Evolutionary conservation across 2,888 invertebrate genomes (phyloP), one percentile per base, ranked within the genome.

Genomic region (Nomada ruficornis): DNA sequence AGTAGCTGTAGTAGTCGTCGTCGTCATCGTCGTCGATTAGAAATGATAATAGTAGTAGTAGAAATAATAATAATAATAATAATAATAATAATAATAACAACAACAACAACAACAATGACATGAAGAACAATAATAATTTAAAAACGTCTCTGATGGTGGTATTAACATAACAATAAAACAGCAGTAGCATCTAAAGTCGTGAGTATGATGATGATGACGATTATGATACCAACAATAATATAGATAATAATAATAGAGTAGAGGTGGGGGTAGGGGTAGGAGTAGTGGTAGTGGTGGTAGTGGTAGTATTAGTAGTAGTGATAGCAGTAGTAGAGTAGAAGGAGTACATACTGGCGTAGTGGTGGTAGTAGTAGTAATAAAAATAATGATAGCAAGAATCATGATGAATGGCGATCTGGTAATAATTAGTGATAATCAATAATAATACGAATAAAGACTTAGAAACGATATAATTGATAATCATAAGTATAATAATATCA

Each of bases 401-500:
- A 67, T 77, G 69, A 75, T 77, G 13, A 65, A 55, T 71, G 82
- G 59, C 15, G 47, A 47, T 15, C 11, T 76, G 79, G 54, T 76
- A 78, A n/a, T 47, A 26, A 42, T 47, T 72, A 62, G 59, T 36
- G 54, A 29, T 77, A 55, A 50, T 80, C n/a, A 60, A 69, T n/a
- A 60, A 77, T 36, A 77, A 71, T 55, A 76, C 77, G 57, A 69
- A 69, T 78, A 82, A 79, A 77, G 77, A 73, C 77, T 77, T 83
- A 85, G 79, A 76, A 78, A 81, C 57, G 64, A 62, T 80, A 84
- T 79, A 75, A 74, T 80, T 86, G 64, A 75, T 84, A 74, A 76
- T 86, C 20, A 85, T 77, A 86, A 83, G 73, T 87, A 88, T 85
- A 80, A 85, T 88, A 88, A 80, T 91, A 91, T 91, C 91, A 91